These are phyloP conservation scores for Heliconius hewitsoni DNA, from an alignment of 1,140 invertebrate genomes.

Conservation along the genomic window DNA sequence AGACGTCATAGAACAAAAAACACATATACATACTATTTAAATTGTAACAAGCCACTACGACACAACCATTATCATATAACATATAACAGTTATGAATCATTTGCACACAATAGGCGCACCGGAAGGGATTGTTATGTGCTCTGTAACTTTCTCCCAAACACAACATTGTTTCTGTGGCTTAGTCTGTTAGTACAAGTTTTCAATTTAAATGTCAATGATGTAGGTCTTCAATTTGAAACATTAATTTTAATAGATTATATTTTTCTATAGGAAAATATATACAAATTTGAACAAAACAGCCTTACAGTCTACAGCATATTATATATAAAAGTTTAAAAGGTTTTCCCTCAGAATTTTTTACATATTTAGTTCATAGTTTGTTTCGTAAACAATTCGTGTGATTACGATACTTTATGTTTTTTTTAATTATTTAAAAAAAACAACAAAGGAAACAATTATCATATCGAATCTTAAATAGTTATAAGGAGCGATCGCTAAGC, in stretches of 20 bases:
- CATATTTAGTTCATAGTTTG: no score
- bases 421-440: neutral
- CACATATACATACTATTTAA: neutral
- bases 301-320: no score
- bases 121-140: slow-evolving; percentile 57
- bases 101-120: slow-evolving; percentile 66
- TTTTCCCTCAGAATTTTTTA: no score
- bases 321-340: no score
- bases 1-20: neutral
- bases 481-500: slow-evolving; percentile 4
- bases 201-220: slow-evolving; percentile 30
- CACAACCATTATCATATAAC: slow-evolving; percentile 37
- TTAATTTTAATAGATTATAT: neutral
- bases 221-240: neutral
- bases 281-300: no score
- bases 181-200: slow-evolving; percentile 24
- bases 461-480: neutral
- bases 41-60: slow-evolving; percentile 12
- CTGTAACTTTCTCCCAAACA: slow-evolving; percentile 55
- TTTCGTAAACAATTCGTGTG: no score
- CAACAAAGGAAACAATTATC: neutral
- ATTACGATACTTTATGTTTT: neutral
- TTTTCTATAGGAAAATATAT: neutral
- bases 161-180: slow-evolving; percentile 41
- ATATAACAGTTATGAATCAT: slow-evolving; percentile 52